phyloP scores from a whole-genome alignment of 2,113 vertebrate genomes.

The Cebus imitator region DNA sequence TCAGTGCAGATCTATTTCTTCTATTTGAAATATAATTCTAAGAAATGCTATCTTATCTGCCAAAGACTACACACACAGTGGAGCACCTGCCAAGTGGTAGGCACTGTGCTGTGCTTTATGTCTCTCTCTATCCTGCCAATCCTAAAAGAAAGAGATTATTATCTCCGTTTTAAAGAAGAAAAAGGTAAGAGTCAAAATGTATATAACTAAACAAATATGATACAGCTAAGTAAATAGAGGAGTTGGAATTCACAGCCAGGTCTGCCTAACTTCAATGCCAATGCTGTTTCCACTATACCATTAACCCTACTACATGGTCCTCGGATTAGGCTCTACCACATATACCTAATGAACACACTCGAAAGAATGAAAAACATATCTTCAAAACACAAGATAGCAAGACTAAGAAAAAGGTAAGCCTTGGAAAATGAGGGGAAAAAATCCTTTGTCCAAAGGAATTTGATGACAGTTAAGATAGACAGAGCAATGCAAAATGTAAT shows the following conservation, averaged over 20 bases:
- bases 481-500: neutral
- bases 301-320: neutral
- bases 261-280: neutral
- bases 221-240: neutral
- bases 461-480: slow-evolving; percentile 50
- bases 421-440: neutral
- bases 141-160: neutral
- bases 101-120: neutral
- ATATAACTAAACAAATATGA: neutral
- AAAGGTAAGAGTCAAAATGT: neutral
- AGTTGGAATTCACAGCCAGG: neutral
- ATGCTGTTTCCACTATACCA: neutral
- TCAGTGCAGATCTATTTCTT: neutral
- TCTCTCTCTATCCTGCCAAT: neutral
- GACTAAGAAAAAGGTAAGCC: neutral
- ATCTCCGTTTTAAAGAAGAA: neutral
- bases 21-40: neutral
- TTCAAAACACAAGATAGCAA: slow-evolving; percentile 18
- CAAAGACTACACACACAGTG: neutral
- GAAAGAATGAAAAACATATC: neutral
- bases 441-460: slow-evolving; percentile 37
- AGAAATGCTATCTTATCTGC: neutral
- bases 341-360: neutral
- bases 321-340: neutral
- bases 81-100: neutral